Conservation (phyloP, 1,140 invertebrate species). For the Drosophila repletoides region DNA sequence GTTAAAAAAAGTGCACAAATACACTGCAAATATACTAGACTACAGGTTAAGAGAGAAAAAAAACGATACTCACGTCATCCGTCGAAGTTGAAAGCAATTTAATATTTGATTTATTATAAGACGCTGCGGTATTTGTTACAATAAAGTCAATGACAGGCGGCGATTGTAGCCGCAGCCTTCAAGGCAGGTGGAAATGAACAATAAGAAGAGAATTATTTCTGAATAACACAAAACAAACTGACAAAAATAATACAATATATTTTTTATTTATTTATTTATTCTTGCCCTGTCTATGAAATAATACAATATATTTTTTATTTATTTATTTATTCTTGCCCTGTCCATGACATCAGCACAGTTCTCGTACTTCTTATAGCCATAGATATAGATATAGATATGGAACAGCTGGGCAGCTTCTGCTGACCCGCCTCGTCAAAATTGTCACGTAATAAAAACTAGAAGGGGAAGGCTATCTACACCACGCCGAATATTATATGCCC, state of each 20-base stretch:
- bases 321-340: constrained; percentile 32
- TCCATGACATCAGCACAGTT: constrained; percentile 62
- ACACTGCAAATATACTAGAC: not conserved
- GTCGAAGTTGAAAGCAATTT: constrained; percentile 36
- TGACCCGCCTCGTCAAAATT: constrained; percentile 18
- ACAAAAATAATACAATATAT: constrained; percentile 37
- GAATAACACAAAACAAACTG: constrained; percentile 13
- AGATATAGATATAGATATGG: constrained; percentile 17
- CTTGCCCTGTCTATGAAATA: constrained; percentile 49
- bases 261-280: constrained; percentile 30
- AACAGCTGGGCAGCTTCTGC: constrained; percentile 3
- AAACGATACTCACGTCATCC: constrained; percentile 63
- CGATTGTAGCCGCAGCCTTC: not conserved
- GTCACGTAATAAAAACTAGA: constrained; percentile 4
- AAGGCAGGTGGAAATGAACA: constrained; percentile 18
- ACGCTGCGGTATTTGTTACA: constrained; percentile 62
- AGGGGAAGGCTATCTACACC: no score
- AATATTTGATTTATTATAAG: constrained; percentile 66
- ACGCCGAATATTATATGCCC: no score
- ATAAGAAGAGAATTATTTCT: constrained; percentile 20
- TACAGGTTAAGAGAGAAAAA: not conserved
- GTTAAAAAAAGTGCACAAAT: constrained; percentile 52
- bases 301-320: no score
- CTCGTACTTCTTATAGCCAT: no score
- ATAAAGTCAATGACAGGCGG: constrained; percentile 69